These are phyloP conservation scores for Spondyliosoma cantharus DNA, from an alignment of 2,797 vertebrate species.

Conservation along the genomic window DNA sequence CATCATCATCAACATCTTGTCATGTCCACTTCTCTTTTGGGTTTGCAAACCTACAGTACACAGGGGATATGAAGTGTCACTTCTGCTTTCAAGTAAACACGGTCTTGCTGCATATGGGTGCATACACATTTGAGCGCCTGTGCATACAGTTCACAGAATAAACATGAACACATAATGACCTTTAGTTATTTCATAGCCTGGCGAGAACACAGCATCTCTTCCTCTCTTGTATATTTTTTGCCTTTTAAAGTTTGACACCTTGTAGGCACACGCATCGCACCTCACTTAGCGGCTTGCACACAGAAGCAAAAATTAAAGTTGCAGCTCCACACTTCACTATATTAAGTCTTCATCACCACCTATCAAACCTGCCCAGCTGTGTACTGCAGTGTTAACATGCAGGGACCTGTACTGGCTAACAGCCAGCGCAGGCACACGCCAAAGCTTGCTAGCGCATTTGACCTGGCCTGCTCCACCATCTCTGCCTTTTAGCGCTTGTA, in stretches of 20 bases:
- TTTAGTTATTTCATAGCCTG: background rate
- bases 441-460: conserved; percentile 49
- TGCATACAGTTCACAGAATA: background rate
- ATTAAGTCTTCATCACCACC: background rate
- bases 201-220: background rate
- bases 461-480: conserved; percentile 41
- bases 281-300: background rate
- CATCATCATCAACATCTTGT: conserved; percentile 27
- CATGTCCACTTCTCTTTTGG: conserved; percentile 63
- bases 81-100: conserved; percentile 70
- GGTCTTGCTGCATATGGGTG: too few species aligned
- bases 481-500: conserved; percentile 32
- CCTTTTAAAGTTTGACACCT: background rate
- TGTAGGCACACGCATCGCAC: background rate
- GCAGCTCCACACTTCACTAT: background rate
- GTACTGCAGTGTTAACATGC: conserved; percentile 49
- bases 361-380: conserved; percentile 35
- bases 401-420: conserved; percentile 50
- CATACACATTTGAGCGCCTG: background rate
- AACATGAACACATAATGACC: conserved; percentile 3
- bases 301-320: background rate
- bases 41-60: conserved; percentile 20
- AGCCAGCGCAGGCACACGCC: conserved; percentile 46
- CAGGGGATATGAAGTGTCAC: conserved; percentile 45
- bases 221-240: background rate